Conservation (phyloP, 2,797 vertebrate species). For the Parauchenoglanis ngamensis region DNA sequence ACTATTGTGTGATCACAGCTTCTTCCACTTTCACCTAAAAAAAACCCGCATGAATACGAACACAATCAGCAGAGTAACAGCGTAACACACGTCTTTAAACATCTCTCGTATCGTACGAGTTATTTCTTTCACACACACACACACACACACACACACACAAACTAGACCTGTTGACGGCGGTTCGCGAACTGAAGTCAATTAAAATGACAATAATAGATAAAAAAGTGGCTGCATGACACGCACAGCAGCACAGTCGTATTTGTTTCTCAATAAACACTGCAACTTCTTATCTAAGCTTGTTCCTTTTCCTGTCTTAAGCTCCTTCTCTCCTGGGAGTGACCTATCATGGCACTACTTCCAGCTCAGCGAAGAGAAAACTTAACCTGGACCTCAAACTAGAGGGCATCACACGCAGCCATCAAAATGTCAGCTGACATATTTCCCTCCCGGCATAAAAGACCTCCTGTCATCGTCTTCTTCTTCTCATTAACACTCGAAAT, state of each 20-base stretch:
- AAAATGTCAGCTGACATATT: conserved; percentile 20
- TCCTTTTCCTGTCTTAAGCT: conserved; percentile 1
- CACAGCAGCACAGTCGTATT: not conserved
- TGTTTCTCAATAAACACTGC: not conserved
- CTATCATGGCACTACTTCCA: conserved; percentile 24
- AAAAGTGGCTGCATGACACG: not conserved
- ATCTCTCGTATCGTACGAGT: conserved; percentile 25
- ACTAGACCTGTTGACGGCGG: not conserved
- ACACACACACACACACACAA: not conserved
- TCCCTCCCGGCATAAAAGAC: not conserved
- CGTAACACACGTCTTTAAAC: conserved; percentile 32
- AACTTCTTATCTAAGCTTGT: not conserved
- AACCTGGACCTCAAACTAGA: conserved; percentile 37
- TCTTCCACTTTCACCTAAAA: conserved; percentile 37
- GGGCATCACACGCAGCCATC: conserved; percentile 25
- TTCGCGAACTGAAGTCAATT: not conserved
- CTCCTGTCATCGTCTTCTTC: not conserved
- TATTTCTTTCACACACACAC: conserved; percentile 8
- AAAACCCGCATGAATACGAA: not conserved
- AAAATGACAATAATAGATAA: not conserved
- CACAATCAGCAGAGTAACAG: not conserved
- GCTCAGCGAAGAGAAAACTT: conserved; percentile 25
- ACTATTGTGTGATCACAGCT: conserved; percentile 34
- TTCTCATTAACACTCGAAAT: not conserved
- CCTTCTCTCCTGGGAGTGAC: conserved; percentile 16